phyloP scores from a whole-genome alignment of 1,140 invertebrate genomes.

The Pseudoatta argentina region DNA sequence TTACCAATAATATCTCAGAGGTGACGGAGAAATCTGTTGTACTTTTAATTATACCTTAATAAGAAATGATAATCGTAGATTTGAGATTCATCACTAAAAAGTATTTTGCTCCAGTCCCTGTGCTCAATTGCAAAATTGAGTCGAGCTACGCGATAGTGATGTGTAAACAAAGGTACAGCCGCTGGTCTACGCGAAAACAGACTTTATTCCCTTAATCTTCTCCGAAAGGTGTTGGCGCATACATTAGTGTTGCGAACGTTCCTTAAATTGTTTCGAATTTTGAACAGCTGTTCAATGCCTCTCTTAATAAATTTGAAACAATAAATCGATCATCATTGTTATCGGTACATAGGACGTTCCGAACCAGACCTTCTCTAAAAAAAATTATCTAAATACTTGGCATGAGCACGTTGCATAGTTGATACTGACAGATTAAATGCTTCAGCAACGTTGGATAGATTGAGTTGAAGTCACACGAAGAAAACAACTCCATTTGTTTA shows the following conservation, averaged over 20 bases:
- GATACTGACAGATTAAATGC: neutral
- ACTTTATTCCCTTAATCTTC: slow-evolving; percentile 9
- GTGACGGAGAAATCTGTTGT: no score
- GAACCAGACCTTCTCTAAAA: neutral
- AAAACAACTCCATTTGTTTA: no score
- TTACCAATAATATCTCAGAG: no score
- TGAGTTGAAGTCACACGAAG: no score
- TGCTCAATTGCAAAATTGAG: slow-evolving; percentile 13
- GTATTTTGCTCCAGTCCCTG: neutral
- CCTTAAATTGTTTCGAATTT: slow-evolving; percentile 26
- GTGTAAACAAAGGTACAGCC: slow-evolving; percentile 10
- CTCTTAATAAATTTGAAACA: slow-evolving; percentile 28
- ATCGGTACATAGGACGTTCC: neutral
- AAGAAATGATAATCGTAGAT: neutral
- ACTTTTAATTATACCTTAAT: no score
- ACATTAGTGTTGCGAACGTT: neutral
- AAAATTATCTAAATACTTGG: neutral
- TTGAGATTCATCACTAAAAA: neutral
- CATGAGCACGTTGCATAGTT: slow-evolving; percentile 11
- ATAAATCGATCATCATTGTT: neutral
- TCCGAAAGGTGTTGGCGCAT: neutral
- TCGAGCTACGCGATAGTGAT: neutral
- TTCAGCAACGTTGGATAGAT: neutral
- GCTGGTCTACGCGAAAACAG: neutral
- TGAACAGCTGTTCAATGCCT: neutral